phyloP scores from a whole-genome alignment of 37 sponge, comb jelly and placozoan genomes.

The Petrosia ficiformis region DNA sequence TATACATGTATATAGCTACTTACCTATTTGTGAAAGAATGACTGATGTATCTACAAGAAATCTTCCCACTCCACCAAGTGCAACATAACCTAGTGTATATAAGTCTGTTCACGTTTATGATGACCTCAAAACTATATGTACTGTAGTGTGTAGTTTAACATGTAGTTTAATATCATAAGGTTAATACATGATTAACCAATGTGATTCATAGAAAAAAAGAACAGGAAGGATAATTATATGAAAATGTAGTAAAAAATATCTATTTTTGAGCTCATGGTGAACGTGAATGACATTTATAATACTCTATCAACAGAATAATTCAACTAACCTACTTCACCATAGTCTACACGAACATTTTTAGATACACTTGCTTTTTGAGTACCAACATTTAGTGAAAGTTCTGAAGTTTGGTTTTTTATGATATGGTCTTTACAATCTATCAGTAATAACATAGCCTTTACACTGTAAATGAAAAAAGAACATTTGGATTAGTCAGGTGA shows the following conservation, averaged over 20 bases:
- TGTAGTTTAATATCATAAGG: no score
- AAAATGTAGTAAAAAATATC: no score
- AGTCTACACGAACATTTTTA: constrained; percentile 56
- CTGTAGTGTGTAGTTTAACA: no score
- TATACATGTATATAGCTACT: constrained; percentile 3
- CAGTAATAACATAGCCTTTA: constrained; percentile 84
- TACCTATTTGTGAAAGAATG: constrained; percentile 81
- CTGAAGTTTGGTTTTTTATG: background rate
- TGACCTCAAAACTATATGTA: no score
- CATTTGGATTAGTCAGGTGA: background rate
- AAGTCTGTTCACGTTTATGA: background rate
- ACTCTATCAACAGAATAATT: no score
- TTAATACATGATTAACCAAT: no score
- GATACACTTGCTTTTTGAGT: background rate
- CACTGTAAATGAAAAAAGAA: constrained; percentile 57
- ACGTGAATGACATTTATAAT: no score
- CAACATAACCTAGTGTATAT: constrained; percentile 35
- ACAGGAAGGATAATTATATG: no score
- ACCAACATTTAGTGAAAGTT: background rate
- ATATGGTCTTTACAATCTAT: constrained; percentile 88
- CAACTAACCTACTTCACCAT: constrained; percentile 86
- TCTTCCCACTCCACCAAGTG: constrained; percentile 70
- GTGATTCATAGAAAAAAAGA: no score
- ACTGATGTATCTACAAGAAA: constrained; percentile 63
- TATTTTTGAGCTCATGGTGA: no score